phyloP scores from a whole-genome alignment of 2,888 invertebrate species.

The Rotaria magnacalcarata region DNA sequence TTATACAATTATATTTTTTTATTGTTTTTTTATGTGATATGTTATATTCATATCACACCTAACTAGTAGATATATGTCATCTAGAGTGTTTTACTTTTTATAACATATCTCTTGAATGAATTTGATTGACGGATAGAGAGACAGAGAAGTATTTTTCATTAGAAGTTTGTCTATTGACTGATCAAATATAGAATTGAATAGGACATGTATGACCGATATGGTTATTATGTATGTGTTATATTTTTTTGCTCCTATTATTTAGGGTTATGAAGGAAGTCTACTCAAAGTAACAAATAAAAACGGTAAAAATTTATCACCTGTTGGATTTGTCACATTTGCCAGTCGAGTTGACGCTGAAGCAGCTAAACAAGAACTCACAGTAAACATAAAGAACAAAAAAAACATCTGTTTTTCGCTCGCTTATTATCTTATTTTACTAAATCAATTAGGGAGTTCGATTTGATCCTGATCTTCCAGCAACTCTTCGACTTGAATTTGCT shows the following conservation, averaged over 20 bases:
- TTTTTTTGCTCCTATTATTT: constrained; percentile 51
- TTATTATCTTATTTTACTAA: neutral
- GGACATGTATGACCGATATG: constrained; percentile 12
- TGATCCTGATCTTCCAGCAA: constrained; percentile 99
- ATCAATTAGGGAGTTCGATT: constrained; percentile 89
- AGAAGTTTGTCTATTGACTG: constrained; percentile 1
- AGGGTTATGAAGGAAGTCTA: constrained; percentile 98
- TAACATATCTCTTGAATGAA: neutral
- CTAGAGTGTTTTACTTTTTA: neutral
- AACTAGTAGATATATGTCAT: neutral
- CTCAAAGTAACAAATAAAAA: constrained; percentile 99
- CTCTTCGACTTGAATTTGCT: constrained; percentile 99
- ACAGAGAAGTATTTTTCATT: neutral
- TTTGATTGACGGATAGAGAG: neutral
- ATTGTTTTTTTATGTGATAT: neutral
- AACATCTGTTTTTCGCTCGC: neutral
- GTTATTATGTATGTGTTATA: neutral
- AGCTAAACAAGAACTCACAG: constrained; percentile 97
- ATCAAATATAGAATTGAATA: neutral
- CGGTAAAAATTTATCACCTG: constrained; percentile 98
- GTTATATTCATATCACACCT: neutral
- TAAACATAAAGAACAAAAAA: constrained; percentile 63
- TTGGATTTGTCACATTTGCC: constrained; percentile 98
- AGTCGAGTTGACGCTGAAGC: constrained; percentile 94
- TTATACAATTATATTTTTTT: neutral